A percentile compares a stretch with the other conserved stretches of the same genome.
These are phyloP conservation scores for Fregetta grallaria DNA, from an alignment of 2,113 vertebrate genomes.

Conservation along the genomic window DNA sequence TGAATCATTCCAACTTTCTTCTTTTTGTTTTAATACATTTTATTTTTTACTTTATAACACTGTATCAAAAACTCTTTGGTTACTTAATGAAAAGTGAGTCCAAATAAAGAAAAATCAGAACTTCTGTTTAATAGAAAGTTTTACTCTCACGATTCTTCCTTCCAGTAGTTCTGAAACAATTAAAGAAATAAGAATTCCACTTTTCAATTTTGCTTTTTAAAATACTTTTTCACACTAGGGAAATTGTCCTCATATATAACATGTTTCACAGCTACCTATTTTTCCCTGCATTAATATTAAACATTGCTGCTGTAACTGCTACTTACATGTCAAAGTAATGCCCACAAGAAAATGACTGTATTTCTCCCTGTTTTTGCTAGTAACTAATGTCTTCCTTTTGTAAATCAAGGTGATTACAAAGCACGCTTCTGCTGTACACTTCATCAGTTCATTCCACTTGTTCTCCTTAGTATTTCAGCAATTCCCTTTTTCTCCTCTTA, in stretches of 20 bases:
- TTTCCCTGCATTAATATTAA: background rate
- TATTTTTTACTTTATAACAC: background rate
- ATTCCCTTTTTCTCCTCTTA: background rate
- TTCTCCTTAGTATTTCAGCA: background rate
- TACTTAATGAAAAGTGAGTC: background rate
- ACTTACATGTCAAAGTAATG: background rate
- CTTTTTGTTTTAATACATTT: background rate
- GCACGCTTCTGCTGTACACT: background rate
- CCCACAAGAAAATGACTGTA: background rate
- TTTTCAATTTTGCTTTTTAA: background rate
- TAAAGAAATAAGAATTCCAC: background rate
- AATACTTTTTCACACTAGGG: background rate
- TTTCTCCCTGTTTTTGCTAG: background rate
- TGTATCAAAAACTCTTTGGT: background rate
- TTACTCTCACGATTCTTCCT: background rate
- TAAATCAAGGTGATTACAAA: background rate
- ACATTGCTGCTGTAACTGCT: background rate
- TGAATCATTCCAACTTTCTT: background rate
- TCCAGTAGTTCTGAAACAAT: background rate
- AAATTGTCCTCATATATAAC: background rate
- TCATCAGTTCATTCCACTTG: background rate
- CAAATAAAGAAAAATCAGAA: background rate
- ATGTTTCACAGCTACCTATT: background rate
- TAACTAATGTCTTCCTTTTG: background rate
- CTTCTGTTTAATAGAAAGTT: background rate